Evolutionary conservation across 2,888 invertebrate genomes (phyloP), one percentile per base, ranked within the genome.

Genomic region (Thalpophila matura): DNA sequence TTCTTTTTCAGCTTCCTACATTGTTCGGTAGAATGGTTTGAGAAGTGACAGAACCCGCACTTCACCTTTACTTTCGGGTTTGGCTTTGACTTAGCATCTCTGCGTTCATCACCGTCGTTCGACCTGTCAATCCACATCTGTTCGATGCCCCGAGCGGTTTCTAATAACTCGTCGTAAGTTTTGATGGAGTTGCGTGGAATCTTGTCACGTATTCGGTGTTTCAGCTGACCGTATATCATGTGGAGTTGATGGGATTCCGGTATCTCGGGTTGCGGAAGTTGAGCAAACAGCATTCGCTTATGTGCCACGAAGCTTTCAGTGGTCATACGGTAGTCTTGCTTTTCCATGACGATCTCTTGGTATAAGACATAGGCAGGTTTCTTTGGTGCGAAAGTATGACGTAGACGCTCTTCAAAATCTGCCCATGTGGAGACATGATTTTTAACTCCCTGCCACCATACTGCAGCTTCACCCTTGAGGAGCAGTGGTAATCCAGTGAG

Each of bases 241-340:
- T 54, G 42, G 0, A 67, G 10, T 9, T 64, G 58, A n/a, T 64
- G 54, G 4, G 54, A 26, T 42, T 58, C 58, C 1, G 58, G 35
- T 4, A 49, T 35, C 18, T 27, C 37, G 0, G 61, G 45, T 20
- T 38, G 26, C 1, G 61, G 57, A 37, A 66, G 29, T 12, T 20
- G 16, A 10, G 49, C 12, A 10, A 50, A 43, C 0, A 58, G 35
- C 49, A 49, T 42, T 12, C 35, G n/a, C 16, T 58, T 58, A 27
- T 50, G 16, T 20, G 57, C 40, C 1, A 57, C 5, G 29, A 49
- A 49, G 1, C 14, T 40, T 40, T 57, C 42, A 6, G 49, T 49
- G 4, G 38, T 5, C 1, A 42, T 12, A 1, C 6, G 3, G 0
- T 4, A 2, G 7, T 40, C 42, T 16, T 42, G 22, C 10, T 42